Base-by-base conservation (phyloP, 1,140 invertebrate genomes). In the Diorhabda sublineata region DNA sequence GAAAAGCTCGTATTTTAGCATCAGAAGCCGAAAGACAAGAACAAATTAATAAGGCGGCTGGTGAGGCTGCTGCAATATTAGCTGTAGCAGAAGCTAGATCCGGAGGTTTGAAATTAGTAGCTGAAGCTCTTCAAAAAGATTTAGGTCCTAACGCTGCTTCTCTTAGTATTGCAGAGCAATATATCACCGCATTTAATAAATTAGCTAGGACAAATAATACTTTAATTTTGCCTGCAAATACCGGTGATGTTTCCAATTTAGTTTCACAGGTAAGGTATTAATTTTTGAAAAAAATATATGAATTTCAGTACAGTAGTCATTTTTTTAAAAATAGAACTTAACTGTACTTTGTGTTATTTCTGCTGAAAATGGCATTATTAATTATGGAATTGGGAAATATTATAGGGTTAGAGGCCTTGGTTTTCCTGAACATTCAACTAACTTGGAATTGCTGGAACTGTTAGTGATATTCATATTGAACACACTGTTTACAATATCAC, bases 151-250 rank as follows among this genome's bases (percentile, higher is more conserved):
- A 95, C 84, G 97, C 97, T 3, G 97, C 96, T 9, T 90, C 93
- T 1, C 84, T 98, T n/a, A 90, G 88, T 44, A 84, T 99, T 68
- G 97, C 97, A 1, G 96, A 99, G 78, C 94, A 98, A 77, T 99
- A 99, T 81, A 93, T 99, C 56, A 81, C 86, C 43, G 47, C 60
- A 62, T 52, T 68, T 61, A 62, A 68, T 52, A 52, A 68, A 68
- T 60, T 66, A 64, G 97, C 97, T 0, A 93, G 95, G 81, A 91
- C 90, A 45, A 94, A 91, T 74, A 99, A 99, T 81, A 99, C 97
- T 0, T 81, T 99, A 42, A 94, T 99, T 72, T 81, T 99, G 58
- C 97, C 98, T 1, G 87, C 91, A 3, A 97, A 98, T 83, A 89
- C 91, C 6, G 90, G 91, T 5, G 95, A 99, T 83, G 88, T 97